These are phyloP conservation scores for Parauchenoglanis punctatus DNA, from an alignment of 2,797 vertebrate species.

Conservation along the genomic window DNA sequence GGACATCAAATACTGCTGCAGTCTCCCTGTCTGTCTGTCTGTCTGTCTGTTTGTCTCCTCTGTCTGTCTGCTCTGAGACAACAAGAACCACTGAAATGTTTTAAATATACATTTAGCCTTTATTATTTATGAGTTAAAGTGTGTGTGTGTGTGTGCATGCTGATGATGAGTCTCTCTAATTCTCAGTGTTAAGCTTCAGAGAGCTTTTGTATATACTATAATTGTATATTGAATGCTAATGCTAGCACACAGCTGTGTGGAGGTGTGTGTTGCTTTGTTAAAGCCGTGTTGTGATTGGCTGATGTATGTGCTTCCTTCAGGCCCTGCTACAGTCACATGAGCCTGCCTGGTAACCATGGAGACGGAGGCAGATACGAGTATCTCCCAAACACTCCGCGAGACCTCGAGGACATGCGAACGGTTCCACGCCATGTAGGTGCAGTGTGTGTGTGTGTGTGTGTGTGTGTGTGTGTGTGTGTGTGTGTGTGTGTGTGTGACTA, in stretches of 20 bases:
- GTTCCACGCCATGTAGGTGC: constrained; percentile 66
- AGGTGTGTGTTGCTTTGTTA: background rate
- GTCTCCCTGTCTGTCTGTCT: background rate
- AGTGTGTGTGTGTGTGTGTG: background rate
- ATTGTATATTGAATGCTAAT: background rate
- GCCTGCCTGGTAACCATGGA: constrained; percentile 73
- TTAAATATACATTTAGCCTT: background rate
- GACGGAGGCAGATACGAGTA: constrained; percentile 72
- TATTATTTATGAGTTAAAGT: background rate
- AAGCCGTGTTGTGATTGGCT: constrained; percentile 8
- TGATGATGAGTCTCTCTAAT: background rate
- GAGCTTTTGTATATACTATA: background rate
- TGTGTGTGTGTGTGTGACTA: background rate
- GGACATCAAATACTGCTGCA: background rate
- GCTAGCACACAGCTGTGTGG: constrained; percentile 2
- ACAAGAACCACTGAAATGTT: background rate
- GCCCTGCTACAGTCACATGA: constrained; percentile 72
- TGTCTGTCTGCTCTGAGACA: background rate
- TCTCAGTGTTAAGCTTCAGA: background rate
- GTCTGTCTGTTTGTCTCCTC: background rate
- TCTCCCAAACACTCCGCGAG: constrained; percentile 71
- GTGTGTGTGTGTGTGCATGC: background rate
- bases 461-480: background rate
- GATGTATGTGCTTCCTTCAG: constrained; percentile 57
- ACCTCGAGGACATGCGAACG: constrained; percentile 68